A percentile compares a stretch with the other conserved stretches of the same genome.
Evolutionary conservation across 2,888 invertebrate species (phyloP).

Genomic region (Drosophila nr. perissopoda): DNA sequence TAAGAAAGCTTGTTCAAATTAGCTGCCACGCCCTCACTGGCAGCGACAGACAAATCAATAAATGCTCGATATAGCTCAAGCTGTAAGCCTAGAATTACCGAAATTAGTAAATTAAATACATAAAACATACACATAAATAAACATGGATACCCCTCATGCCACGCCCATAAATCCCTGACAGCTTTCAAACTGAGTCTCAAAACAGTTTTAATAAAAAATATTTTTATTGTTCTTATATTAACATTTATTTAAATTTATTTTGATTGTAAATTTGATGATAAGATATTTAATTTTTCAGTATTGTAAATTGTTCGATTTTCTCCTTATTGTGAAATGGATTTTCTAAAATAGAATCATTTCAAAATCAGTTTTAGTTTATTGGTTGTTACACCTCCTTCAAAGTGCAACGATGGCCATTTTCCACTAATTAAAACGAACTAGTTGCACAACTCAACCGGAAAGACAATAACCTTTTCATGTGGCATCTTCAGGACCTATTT

Average conservation of each 20-base stretch:
- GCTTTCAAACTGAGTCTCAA: background rate
- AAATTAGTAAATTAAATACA: background rate
- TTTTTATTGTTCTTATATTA: background rate
- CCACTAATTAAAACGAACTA: background rate
- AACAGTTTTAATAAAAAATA: background rate
- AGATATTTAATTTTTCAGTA: background rate
- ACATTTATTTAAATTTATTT: background rate
- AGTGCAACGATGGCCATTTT: background rate
- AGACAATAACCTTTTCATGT: constrained; percentile 10
- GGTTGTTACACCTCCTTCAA: background rate
- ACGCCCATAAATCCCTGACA: background rate
- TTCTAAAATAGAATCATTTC: background rate
- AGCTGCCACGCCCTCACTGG: background rate
- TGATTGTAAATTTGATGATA: background rate
- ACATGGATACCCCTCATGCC: background rate
- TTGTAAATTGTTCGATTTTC: background rate
- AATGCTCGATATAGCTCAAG: background rate
- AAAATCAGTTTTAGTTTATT: background rate
- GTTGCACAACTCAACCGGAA: background rate
- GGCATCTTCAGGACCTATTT: constrained; percentile 9
- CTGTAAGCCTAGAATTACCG: background rate
- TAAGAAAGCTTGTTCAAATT: background rate
- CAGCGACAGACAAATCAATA: background rate
- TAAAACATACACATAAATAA: background rate
- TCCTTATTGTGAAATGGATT: background rate